phyloP scores from a whole-genome alignment of 1,140 invertebrate genomes.

The Pachyrhynchus sulphureomaculatus region DNA sequence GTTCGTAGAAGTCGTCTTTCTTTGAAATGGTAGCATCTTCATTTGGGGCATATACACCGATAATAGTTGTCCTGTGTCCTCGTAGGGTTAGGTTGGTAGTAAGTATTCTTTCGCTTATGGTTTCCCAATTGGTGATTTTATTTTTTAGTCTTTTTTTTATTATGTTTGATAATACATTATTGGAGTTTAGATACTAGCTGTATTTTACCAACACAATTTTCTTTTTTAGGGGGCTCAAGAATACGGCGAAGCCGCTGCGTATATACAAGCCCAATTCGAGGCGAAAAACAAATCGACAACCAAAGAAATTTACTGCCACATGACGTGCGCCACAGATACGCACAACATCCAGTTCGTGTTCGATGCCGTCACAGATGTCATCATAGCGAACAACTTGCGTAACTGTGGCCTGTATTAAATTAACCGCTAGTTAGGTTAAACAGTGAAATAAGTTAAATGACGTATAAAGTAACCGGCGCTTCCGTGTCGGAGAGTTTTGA shows the following conservation, averaged over 20 bases:
- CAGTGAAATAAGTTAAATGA: conserved; percentile 6
- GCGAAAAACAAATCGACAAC: conserved; percentile 82
- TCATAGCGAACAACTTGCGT: conserved; percentile 91
- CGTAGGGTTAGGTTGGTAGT: too few relatives aligned
- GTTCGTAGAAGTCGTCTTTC: too few relatives aligned
- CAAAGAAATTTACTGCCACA: conserved; percentile 91
- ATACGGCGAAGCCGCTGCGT: conserved; percentile 83
- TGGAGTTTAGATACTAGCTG: not conserved
- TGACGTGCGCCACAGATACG: conserved; percentile 91
- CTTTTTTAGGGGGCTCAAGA: conserved; percentile 70
- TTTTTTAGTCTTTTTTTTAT: too few relatives aligned
- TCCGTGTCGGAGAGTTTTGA: not conserved
- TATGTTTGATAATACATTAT: too few relatives aligned
- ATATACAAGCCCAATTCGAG: conserved; percentile 89
- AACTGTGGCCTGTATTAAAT: conserved; percentile 75
- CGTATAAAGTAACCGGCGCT: not conserved
- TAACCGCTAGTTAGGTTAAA: not conserved
- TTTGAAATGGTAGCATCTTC: too few relatives aligned
- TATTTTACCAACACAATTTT: not conserved
- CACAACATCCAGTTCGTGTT: conserved; percentile 91
- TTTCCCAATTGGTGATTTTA: too few relatives aligned
- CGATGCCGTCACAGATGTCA: conserved; percentile 89
- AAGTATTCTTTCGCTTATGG: too few relatives aligned
- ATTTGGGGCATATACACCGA: too few relatives aligned
- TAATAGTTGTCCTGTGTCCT: too few relatives aligned